These are phyloP conservation scores for Cynopterus brachyotis DNA, from an alignment of 2,113 vertebrate species.

Conservation along the genomic window DNA sequence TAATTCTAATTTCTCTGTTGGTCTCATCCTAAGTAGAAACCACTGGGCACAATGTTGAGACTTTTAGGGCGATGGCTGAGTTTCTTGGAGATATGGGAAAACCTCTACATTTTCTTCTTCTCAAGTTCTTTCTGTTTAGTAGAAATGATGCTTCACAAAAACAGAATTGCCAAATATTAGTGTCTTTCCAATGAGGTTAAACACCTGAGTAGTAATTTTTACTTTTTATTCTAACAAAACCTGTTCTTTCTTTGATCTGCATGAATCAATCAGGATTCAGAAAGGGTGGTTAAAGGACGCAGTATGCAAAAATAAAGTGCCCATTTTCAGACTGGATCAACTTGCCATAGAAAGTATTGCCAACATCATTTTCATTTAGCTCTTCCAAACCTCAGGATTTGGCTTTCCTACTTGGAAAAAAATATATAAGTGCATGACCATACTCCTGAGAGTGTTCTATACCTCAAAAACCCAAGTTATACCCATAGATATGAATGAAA, in stretches of 20 bases:
- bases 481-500: background rate
- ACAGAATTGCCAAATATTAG: background rate
- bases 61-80: background rate
- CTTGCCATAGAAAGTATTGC: constrained; percentile 36
- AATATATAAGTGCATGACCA: constrained; percentile 42
- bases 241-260: background rate
- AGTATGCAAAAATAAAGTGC: constrained; percentile 24
- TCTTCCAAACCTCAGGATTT: constrained; percentile 66
- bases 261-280: background rate
- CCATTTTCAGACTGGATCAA: constrained; percentile 30
- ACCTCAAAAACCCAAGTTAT: constrained; percentile 37
- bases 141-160: background rate
- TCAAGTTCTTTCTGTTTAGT: background rate
- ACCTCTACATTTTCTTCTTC: background rate
- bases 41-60: background rate
- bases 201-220: background rate
- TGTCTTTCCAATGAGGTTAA: background rate
- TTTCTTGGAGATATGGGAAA: background rate
- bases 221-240: background rate
- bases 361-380: constrained; percentile 56
- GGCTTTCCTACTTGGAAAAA: constrained; percentile 58
- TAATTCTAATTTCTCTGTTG: background rate
- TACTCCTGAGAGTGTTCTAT: background rate
- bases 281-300: background rate
- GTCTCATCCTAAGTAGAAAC: background rate